phyloP scores from a whole-genome alignment of 2,888 invertebrate species.

The Desoria tigrina region DNA sequence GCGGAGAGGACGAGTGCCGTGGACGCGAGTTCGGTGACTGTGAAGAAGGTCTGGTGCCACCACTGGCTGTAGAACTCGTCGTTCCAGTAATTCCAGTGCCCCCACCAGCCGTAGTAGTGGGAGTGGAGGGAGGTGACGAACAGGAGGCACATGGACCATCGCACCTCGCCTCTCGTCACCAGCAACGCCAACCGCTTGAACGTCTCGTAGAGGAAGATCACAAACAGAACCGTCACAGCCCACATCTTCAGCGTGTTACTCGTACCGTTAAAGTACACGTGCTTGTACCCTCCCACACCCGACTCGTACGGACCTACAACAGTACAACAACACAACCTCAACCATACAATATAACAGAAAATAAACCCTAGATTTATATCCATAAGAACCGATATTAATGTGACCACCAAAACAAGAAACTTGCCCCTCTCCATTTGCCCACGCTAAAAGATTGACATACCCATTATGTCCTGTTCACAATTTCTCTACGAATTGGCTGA shows the following conservation, averaged over 20 bases:
- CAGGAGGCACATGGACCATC: constrained; percentile 66
- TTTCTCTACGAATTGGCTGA: too few relatives aligned
- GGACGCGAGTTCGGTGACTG: constrained; percentile 66
- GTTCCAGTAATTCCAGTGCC: constrained; percentile 70
- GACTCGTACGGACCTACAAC: constrained; percentile 70
- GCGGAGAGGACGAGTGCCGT: constrained; percentile 64
- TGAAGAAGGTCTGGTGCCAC: constrained; percentile 69
- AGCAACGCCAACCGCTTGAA: constrained; percentile 63
- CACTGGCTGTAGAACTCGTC: constrained; percentile 71
- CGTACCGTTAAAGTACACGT: constrained; percentile 69
- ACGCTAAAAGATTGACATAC: too few relatives aligned
- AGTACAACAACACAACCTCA: too few relatives aligned
- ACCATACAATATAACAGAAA: too few relatives aligned
- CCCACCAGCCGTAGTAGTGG: constrained; percentile 71
- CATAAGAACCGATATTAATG: too few relatives aligned
- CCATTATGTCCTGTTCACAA: too few relatives aligned
- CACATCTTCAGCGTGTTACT: constrained; percentile 68
- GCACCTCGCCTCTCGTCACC: constrained; percentile 61
- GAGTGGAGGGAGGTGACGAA: constrained; percentile 67
- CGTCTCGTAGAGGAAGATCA: constrained; percentile 66
- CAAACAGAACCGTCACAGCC: constrained; percentile 63
- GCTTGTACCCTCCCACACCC: constrained; percentile 70
- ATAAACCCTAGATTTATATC: too few relatives aligned
- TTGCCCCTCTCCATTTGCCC: too few relatives aligned
- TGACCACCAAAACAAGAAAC: too few relatives aligned